Base-by-base conservation (phyloP, 1,140 invertebrate species). In the Nasonia longicornis region DNA sequence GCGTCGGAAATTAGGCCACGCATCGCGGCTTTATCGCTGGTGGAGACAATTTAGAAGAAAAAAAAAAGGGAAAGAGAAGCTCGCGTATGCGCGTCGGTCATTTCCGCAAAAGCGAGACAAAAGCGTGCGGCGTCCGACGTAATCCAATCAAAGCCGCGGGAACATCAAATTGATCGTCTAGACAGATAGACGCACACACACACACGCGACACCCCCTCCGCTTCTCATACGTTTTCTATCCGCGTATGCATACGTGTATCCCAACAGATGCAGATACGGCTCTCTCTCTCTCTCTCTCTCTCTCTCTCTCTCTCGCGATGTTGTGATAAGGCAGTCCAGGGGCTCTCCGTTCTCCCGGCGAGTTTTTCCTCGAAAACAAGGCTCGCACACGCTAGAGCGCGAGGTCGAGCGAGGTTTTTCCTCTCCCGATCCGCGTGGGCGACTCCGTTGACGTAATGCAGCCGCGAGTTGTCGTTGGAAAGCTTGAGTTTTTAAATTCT, bases 161-260 rank as follows among this genome's bases (percentile, higher is more conserved):
- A 67, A 79, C 78, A 48, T 63, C 83, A 74, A 83, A 84, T 83
- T 82, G 82, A 73, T 79, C 82, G 84, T 85, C 84, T 84, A 84
- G 83, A 85, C 81, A 70, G 16, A n/a, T 58, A 48, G 12, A 12
- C 12, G 10, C 14, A n/a, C 16, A 58, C 52, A 3, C 16, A 20
- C 52, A 58, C 16, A 58, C 16, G 3, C 16, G 26, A 26, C 26
- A 16, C 48, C 11, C 31, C 69, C n/a, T 12, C 20, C 69, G 7
- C 3, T 3, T 38, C n/a, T 14, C 6, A 20, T 63, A 14, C 29
- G n/a, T 75, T 52, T 70, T 11, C 31, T 64, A 31, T 75, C 22
- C 14, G 38, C 38, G 7, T 10, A 1, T 7, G 10, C 0, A 8
- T 38, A 38, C 7, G 48, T 52, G 11, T 52, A 8, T n/a, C 52